Evolutionary conservation across 2,797 vertebrate genomes (phyloP).

Genomic region (Enteromius mattozi): DNA sequence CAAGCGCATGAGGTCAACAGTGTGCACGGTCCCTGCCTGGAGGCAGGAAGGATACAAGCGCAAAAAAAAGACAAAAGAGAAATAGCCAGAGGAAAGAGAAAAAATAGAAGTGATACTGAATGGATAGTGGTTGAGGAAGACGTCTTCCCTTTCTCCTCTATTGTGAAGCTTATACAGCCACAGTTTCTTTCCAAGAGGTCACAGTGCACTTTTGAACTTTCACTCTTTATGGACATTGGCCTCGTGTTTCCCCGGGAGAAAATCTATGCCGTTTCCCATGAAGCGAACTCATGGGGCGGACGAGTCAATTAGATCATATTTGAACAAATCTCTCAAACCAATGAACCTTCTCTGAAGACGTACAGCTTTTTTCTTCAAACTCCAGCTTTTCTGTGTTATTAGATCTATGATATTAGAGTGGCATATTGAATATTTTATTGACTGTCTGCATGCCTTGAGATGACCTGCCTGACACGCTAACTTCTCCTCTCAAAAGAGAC

Average conservation of each 20-base stretch:
- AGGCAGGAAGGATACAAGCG: constrained; percentile 64
- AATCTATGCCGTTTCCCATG: constrained; percentile 65
- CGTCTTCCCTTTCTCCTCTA: constrained; percentile 43
- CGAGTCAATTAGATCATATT: constrained; percentile 63
- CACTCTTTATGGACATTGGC: constrained; percentile 51
- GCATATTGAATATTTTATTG: constrained; percentile 94
- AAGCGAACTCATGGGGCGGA: constrained; percentile 58
- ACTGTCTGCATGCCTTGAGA: constrained; percentile 86
- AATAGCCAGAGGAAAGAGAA: constrained; percentile 57
- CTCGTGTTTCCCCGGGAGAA: constrained; percentile 49
- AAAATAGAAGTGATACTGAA: constrained; percentile 59
- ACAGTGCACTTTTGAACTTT: constrained; percentile 76
- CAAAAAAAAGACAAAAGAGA: constrained; percentile 29
- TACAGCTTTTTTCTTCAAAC: constrained; percentile 52
- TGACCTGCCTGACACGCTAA: constrained; percentile 89
- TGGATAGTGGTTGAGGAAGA: constrained; percentile 40
- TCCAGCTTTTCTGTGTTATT: constrained; percentile 73
- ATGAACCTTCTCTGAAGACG: constrained; percentile 62
- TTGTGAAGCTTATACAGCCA: constrained; percentile 49
- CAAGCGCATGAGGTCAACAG: constrained; percentile 65
- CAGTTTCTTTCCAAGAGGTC: constrained; percentile 64
- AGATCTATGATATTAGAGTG: constrained; percentile 87
- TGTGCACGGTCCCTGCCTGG: constrained; percentile 61
- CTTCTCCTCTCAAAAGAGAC: constrained; percentile 86
- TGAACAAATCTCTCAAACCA: constrained; percentile 60